Base-by-base conservation (phyloP, 2,888 invertebrate genomes). In the Nemoura dubitans region DNA sequence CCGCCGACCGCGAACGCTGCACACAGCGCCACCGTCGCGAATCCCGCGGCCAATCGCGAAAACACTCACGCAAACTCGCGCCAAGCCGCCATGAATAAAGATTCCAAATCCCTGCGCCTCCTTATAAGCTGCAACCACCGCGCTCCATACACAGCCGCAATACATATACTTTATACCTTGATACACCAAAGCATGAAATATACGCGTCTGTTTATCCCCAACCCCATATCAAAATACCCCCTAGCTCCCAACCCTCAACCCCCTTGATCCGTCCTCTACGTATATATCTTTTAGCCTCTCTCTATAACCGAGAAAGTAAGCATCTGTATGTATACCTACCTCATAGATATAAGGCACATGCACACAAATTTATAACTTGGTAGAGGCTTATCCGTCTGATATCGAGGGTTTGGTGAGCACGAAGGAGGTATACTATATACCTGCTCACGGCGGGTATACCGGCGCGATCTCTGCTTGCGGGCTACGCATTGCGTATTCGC, bases 361-460 rank as follows among this genome's bases (percentile, higher is more conserved):
- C 59, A 59, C 59, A 59, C 59, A 59, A 59, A 59, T 59, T 59
- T 59, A 59, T 59, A 59, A 59, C 59, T 59, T 59, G 59, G 6
- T 59, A 10, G 59, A 1, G 59, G 59, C 59, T 59, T 59, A 59
- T 59, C 59, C 3, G 59, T 59, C 59, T 59, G 3, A 59, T 14
- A 59, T 59, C 21, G 59, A 14, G 59, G 59, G n/a, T n/a, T n/a
- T 59, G 59, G 59, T 16, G 59, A 14, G 59, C 36, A 16, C 14
- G 59, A 2, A 7, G 21, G 59, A 21, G 59, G 1, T 59, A 59
- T 21, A 36, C 36, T 3, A 14, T 59, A 21, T 59, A 59, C 59
- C 36, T 59, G 14, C 21, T n/a, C n/a, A n/a, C n/a, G n/a, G n/a
- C n/a, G n/a, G n/a, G 59, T 21, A 59, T 7, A 59, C 59, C 21